Conservation (phyloP, 2,113 vertebrate species). For the Nothobranchius furzeri region DNA sequence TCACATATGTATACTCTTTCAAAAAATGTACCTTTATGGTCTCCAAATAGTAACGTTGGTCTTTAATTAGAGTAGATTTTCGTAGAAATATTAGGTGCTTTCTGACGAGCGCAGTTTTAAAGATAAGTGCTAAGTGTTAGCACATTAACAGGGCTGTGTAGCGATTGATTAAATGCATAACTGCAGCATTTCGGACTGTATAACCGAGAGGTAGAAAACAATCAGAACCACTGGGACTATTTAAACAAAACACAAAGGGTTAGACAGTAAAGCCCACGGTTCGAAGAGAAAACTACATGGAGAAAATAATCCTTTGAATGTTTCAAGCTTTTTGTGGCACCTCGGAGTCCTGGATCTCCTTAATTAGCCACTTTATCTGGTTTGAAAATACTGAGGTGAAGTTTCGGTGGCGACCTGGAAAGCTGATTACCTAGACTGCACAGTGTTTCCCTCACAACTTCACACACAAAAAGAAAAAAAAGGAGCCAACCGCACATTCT, state of each 20-base stretch:
- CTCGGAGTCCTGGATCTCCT: not conserved
- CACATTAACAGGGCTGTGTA: too few species aligned
- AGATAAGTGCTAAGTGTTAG: too few species aligned
- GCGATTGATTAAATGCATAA: not conserved
- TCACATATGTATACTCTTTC: not conserved
- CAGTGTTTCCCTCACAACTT: not conserved
- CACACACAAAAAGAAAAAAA: slow-evolving; percentile 6
- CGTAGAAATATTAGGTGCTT: too few species aligned
- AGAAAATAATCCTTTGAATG: too few species aligned
- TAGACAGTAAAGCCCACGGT: not conserved
- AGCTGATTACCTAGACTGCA: not conserved
- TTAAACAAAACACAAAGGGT: not conserved
- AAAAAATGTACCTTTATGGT: too few species aligned
- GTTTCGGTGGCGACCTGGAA: not conserved
- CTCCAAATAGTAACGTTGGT: too few species aligned
- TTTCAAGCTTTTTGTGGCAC: not conserved
- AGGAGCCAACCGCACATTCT: slow-evolving; percentile 13
- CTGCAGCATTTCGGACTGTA: not conserved
- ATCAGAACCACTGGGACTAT: not conserved
- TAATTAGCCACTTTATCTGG: too few species aligned
- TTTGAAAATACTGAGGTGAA: not conserved
- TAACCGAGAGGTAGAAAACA: not conserved
- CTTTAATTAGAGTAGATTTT: too few species aligned
- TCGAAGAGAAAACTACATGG: too few species aligned
- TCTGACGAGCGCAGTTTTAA: too few species aligned